These are phyloP conservation scores for Hyposoter didymator DNA, from an alignment of 2,888 invertebrate species.

Conservation along the genomic window DNA sequence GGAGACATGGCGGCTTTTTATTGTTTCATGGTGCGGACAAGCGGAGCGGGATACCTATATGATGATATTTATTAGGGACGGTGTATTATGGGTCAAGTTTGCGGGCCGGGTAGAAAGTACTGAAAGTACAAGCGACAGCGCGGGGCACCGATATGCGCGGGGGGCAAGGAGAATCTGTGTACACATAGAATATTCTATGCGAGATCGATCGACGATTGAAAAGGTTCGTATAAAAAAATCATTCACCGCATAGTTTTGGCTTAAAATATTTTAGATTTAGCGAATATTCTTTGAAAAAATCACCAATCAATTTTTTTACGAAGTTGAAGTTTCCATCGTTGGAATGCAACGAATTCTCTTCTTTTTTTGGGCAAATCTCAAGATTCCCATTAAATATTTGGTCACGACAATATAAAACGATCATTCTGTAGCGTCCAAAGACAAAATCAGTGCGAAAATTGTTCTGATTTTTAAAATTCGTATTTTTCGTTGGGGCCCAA, in stretches of 20 bases:
- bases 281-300: not conserved
- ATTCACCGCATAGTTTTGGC: not conserved
- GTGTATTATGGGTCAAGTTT: constrained; percentile 48
- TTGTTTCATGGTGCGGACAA: constrained; percentile 17
- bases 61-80: constrained; percentile 37
- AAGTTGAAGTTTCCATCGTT: too few species aligned
- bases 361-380: too few species aligned
- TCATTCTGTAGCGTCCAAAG: too few species aligned
- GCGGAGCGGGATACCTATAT: constrained; percentile 26
- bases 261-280: not conserved
- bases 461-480: too few species aligned
- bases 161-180: not conserved
- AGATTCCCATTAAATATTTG: too few species aligned
- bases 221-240: not conserved
- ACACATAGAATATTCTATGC: constrained; percentile 2
- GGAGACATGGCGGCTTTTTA: not conserved
- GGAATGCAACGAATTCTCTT: too few species aligned
- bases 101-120: constrained; percentile 51
- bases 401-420: too few species aligned
- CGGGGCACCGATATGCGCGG: constrained; percentile 16
- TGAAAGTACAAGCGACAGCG: constrained; percentile 45
- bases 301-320: too few species aligned
- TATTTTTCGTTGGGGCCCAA: too few species aligned
- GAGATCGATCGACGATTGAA: not conserved
- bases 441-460: too few species aligned